Conservation (phyloP, 2,797 vertebrate genomes). For the Pachyuromys duprasi region DNA sequence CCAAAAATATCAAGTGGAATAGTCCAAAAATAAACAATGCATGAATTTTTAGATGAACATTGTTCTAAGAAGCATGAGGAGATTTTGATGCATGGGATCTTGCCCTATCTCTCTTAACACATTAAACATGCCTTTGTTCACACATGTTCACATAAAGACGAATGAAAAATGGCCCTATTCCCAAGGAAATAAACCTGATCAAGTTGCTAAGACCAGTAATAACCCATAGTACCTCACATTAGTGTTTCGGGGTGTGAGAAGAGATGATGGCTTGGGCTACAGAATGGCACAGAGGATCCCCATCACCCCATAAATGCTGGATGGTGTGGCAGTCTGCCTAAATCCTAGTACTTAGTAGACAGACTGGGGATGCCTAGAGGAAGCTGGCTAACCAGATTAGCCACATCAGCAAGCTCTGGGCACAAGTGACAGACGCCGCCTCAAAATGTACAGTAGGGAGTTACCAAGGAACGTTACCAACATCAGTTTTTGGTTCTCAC, state of each 20-base stretch:
- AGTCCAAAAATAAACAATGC: not conserved
- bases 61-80: not conserved
- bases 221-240: not conserved
- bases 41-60: not conserved
- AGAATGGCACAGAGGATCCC: not conserved
- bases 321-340: not conserved
- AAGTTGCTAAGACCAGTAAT: not conserved
- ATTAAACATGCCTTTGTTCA: not conserved
- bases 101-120: not conserved
- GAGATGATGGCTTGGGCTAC: not conserved
- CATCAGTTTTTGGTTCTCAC: not conserved
- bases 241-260: not conserved
- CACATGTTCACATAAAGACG: not conserved
- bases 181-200: not conserved
- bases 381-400: not conserved
- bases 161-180: not conserved
- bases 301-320: not conserved
- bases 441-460: not conserved
- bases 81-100: not conserved
- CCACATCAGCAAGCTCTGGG: not conserved
- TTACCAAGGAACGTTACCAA: not conserved
- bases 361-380: not conserved
- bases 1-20: not conserved
- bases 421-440: not conserved
- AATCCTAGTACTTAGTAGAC: not conserved